Percentiles rank a stretch among this genome's conserved stretches.
Conservation (phyloP, 1,140 invertebrate species). For the Notospermus geniculatus region DNA sequence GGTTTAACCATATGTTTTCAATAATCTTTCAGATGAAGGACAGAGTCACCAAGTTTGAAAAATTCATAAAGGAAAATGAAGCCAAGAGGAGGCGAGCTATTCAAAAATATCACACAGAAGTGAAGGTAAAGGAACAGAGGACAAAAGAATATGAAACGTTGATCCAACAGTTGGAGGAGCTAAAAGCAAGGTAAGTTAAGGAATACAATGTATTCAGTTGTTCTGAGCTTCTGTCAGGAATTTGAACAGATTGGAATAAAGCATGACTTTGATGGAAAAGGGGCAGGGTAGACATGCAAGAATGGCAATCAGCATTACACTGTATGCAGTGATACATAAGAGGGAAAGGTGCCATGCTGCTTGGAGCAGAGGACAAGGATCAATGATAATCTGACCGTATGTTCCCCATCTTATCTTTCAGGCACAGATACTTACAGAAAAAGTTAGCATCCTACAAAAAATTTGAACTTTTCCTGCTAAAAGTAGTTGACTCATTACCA, state of each 20-base stretch:
- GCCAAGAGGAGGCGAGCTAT: slow-evolving; percentile 51
- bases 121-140: slow-evolving; percentile 51
- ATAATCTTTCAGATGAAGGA: slow-evolving; percentile 53
- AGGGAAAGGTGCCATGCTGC: no score
- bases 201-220: not conserved
- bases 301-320: not conserved
- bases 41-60: slow-evolving; percentile 51
- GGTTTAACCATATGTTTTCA: no score
- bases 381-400: not conserved
- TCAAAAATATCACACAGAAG: slow-evolving; percentile 54
- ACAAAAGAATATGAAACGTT: slow-evolving; percentile 39
- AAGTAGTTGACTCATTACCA: slow-evolving; percentile 51
- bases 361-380: not conserved
- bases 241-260: no score
- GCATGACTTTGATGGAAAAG: not conserved
- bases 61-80: slow-evolving; percentile 56
- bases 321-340: not conserved
- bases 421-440: slow-evolving; percentile 36
- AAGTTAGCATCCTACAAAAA: slow-evolving; percentile 46
- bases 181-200: slow-evolving; percentile 38
- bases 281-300: not conserved
- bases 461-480: slow-evolving; percentile 49
- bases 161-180: slow-evolving; percentile 38
- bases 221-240: not conserved
- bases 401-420: no score